Evolutionary conservation across 64 coral and sea anemone genomes (phyloP).

Genomic region (Cladopsammia gracilis): DNA sequence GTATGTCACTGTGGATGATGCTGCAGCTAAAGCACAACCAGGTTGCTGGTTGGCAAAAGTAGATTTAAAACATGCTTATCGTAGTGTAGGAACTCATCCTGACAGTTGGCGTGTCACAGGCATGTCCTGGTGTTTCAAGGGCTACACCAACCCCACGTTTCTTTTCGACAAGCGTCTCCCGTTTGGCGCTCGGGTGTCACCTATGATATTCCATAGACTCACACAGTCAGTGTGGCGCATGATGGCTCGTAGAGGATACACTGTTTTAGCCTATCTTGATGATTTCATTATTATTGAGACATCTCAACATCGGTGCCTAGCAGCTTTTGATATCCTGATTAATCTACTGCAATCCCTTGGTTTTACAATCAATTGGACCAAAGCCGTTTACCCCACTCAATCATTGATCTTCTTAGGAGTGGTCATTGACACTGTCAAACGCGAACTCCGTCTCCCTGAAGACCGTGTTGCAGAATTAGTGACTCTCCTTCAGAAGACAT

Average conservation of each 20-base stretch:
- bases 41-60: constrained; percentile 41
- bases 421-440: too few relatives aligned
- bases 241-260: not conserved
- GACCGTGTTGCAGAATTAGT: not conserved
- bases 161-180: too few relatives aligned
- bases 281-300: too few relatives aligned
- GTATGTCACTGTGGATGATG: not conserved
- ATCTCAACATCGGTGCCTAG: too few relatives aligned
- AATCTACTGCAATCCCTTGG: too few relatives aligned
- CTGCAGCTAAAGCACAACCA: not conserved
- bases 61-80: constrained; percentile 49
- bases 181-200: too few relatives aligned
- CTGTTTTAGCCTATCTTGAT: not conserved
- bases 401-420: too few relatives aligned
- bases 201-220: too few relatives aligned
- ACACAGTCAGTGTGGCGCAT: too few relatives aligned
- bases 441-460: too few relatives aligned
- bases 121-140: constrained; percentile 41
- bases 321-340: constrained; percentile 22
- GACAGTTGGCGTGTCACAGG: constrained; percentile 36
- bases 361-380: too few relatives aligned
- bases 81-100: constrained; percentile 47
- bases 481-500: not conserved
- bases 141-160: not conserved
- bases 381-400: too few relatives aligned